These are phyloP conservation scores for Entomobrya multifasciata DNA, from an alignment of 2,888 invertebrate genomes.

Conservation along the genomic window DNA sequence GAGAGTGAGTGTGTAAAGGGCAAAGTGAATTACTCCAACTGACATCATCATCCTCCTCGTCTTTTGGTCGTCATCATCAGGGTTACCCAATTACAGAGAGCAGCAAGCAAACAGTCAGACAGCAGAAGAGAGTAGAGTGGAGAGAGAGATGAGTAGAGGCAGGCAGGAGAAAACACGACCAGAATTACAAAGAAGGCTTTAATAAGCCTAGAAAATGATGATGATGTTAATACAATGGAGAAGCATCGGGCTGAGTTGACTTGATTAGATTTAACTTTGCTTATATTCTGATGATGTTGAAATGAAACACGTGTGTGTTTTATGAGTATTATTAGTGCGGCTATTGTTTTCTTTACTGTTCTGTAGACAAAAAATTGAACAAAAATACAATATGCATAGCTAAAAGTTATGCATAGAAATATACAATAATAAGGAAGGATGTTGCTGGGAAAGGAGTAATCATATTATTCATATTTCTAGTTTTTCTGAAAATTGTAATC, in stretches of 20 bases:
- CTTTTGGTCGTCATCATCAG: slow-evolving; percentile 35
- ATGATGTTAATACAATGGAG: too few relatives aligned
- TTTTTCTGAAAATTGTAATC: neutral
- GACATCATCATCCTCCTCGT: slow-evolving; percentile 40
- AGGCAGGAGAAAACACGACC: neutral
- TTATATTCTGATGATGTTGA: too few relatives aligned
- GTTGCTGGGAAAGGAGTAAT: too few relatives aligned
- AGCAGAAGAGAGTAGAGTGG: neutral
- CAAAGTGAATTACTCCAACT: slow-evolving; percentile 46
- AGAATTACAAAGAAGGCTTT: neutral
- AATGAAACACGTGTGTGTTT: too few relatives aligned
- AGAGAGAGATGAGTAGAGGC: neutral
- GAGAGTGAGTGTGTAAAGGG: slow-evolving; percentile 42
- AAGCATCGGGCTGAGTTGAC: too few relatives aligned
- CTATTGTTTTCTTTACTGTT: too few relatives aligned
- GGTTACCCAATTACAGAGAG: slow-evolving; percentile 39
- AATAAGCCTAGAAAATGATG: too few relatives aligned
- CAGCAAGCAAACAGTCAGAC: neutral
- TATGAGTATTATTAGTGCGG: too few relatives aligned
- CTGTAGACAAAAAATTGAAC: too few relatives aligned
- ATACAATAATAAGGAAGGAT: neutral
- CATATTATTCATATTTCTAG: slow-evolving; percentile 16
- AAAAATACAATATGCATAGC: too few relatives aligned
- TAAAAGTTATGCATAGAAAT: neutral
- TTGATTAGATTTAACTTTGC: too few relatives aligned